A percentile compares a stretch with the other conserved stretches of the same genome.
Evolutionary conservation across 2,797 vertebrate genomes (phyloP).

Genomic region (Craterocephalus amniculus): DNA sequence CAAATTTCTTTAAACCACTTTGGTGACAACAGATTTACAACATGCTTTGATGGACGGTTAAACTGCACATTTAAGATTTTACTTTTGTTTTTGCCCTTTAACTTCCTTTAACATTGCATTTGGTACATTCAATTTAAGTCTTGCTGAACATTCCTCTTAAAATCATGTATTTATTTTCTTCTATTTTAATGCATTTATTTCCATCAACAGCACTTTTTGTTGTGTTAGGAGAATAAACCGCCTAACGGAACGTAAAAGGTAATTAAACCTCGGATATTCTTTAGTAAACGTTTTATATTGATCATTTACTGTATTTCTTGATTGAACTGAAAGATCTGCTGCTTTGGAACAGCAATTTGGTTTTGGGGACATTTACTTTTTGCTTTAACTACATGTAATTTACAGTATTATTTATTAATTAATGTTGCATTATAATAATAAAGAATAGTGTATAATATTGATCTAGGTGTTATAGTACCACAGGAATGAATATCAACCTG

Average conservation of each 20-base stretch:
- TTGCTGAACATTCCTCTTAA: background rate
- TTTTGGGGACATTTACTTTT: background rate
- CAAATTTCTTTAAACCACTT: too few species aligned
- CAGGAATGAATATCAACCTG: background rate
- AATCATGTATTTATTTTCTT: background rate
- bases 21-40: background rate
- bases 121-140: too few species aligned
- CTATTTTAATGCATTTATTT: background rate
- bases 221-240: background rate
- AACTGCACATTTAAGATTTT: background rate
- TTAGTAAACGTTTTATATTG: background rate
- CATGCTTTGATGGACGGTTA: background rate
- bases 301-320: background rate
- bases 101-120: too few species aligned
- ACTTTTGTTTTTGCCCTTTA: too few species aligned
- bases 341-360: background rate
- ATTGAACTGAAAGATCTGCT: background rate
- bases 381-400: too few species aligned
- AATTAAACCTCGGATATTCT: background rate
- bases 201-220: background rate
- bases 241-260: background rate
- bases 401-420: background rate
- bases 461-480: background rate
- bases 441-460: background rate
- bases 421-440: background rate